These are phyloP conservation scores for Chorisops tibialis DNA, from an alignment of 2,888 invertebrate species.

Conservation along the genomic window DNA sequence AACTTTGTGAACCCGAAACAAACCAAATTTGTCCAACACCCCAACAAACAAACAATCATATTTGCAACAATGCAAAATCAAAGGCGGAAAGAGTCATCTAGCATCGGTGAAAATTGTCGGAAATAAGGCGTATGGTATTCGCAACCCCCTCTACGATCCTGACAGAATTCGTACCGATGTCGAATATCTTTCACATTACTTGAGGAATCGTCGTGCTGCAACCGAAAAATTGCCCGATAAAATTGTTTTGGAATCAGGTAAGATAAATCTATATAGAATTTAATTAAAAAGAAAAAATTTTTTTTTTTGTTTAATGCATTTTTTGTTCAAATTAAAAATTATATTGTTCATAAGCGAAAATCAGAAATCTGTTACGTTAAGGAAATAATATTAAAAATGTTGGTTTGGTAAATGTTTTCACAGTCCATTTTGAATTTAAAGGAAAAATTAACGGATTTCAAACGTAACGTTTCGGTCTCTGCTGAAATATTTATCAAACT, in stretches of 20 bases:
- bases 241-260: constrained; percentile 33
- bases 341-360: no score
- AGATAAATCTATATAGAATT: not conserved
- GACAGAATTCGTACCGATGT: constrained; percentile 82
- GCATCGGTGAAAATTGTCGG: constrained; percentile 82
- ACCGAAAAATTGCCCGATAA: constrained; percentile 49
- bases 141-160: constrained; percentile 65
- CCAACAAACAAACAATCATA: constrained; percentile 1
- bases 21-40: not conserved
- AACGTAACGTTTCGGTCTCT: no score
- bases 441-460: no score
- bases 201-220: constrained; percentile 71
- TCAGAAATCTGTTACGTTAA: no score
- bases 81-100: constrained; percentile 73
- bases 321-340: no score
- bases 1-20: not conserved
- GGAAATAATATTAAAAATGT: no score
- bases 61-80: not conserved
- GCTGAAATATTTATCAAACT: no score
- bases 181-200: constrained; percentile 82
- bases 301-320: no score
- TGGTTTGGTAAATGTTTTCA: no score
- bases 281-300: no score
- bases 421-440: no score
- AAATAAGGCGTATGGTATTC: constrained; percentile 72